Percentiles rank a stretch among this genome's conserved stretches.
These are phyloP conservation scores for Ips nitidus DNA, from an alignment of 1,140 invertebrate species.

Conservation along the genomic window DNA sequence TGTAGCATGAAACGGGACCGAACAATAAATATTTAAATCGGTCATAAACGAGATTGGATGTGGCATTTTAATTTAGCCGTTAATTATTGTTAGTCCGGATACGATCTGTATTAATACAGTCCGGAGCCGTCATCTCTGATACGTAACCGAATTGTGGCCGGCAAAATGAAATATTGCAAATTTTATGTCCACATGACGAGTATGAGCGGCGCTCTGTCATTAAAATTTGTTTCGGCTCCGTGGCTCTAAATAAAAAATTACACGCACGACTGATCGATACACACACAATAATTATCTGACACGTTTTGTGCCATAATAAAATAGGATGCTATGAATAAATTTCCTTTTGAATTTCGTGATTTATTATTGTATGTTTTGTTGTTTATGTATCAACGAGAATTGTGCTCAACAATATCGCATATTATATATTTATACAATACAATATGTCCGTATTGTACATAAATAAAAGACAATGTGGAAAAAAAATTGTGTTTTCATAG, in stretches of 20 bases:
- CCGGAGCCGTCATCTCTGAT: slow-evolving; percentile 1
- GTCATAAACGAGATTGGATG: slow-evolving; percentile 3
- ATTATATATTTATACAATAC: no score
- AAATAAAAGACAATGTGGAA: no score
- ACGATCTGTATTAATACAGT: slow-evolving; percentile 1
- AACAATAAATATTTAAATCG: slow-evolving; percentile 3
- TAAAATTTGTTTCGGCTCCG: slow-evolving; percentile 9
- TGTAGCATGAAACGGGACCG: neutral
- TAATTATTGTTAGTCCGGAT: slow-evolving; percentile 1
- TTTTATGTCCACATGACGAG: slow-evolving; percentile 5
- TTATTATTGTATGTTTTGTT: no score
- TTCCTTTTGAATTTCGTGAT: neutral
- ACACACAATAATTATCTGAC: slow-evolving; percentile 1
- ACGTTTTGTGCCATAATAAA: neutral
- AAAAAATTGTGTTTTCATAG: no score
- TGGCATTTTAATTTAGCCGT: slow-evolving; percentile 3
- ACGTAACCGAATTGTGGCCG: slow-evolving; percentile 11
- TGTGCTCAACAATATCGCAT: no score
- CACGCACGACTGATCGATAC: slow-evolving; percentile 12
- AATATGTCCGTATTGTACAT: no score
- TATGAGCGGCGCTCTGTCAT: slow-evolving; percentile 2
- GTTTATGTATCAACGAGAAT: no score
- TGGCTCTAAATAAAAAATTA: slow-evolving; percentile 12
- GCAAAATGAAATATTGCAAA: slow-evolving; percentile 15
- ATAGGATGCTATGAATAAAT: slow-evolving; percentile 8